A percentile compares a stretch with the other conserved stretches of the same genome.
These are phyloP conservation scores for Exaiptasia diaphana DNA, from an alignment of 64 coral and sea anemone species.

Conservation along the genomic window DNA sequence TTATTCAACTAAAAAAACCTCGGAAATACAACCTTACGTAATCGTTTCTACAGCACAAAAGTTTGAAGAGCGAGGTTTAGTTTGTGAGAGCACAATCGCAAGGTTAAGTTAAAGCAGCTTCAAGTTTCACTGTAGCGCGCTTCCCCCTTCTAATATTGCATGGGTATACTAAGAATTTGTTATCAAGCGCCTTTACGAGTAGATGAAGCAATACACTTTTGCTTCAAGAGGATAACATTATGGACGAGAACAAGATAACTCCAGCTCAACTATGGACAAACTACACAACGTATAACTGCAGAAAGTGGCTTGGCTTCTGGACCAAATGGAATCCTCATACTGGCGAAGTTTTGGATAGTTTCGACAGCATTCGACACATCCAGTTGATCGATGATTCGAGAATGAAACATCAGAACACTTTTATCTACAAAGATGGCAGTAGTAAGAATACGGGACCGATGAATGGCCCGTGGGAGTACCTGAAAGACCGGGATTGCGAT, in stretches of 20 bases:
- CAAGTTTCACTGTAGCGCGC: no score
- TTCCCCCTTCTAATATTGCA: no score
- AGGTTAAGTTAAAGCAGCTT: no score
- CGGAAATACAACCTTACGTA: no score
- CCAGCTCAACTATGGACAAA: neutral
- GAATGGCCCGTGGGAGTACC: conserved; percentile 20
- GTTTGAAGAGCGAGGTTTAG: no score
- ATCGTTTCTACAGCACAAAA: no score
- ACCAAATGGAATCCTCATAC: neutral
- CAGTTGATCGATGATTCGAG: neutral
- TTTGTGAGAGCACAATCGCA: no score
- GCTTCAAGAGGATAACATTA: no score
- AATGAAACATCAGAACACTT: conserved; percentile 10
- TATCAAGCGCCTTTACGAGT: no score
- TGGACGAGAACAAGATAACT: neutral
- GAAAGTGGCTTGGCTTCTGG: conserved; percentile 3
- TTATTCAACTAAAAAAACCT: no score
- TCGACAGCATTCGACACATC: neutral
- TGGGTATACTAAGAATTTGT: no score
- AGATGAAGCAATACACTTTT: no score
- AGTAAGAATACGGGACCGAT: neutral
- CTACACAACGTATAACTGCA: neutral
- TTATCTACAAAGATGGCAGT: neutral
- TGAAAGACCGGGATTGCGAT: neutral
- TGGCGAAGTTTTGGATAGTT: neutral